Evolutionary conservation across 2,797 vertebrate species (phyloP).

Genomic region (Sternarchorhynchus goeldii): DNA sequence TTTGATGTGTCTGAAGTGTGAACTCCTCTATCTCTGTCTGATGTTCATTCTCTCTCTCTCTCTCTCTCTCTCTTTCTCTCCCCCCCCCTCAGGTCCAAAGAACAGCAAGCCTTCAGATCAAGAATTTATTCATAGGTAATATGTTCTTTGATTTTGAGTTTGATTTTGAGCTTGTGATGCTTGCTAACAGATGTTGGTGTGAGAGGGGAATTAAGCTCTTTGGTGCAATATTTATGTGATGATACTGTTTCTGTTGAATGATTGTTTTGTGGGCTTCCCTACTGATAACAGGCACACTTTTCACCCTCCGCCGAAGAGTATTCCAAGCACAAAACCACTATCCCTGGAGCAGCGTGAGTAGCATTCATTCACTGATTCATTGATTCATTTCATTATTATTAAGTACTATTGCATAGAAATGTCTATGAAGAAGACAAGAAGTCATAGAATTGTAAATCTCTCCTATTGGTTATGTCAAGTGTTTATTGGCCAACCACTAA

Average conservation of each 20-base stretch:
- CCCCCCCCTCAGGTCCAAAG: constrained; percentile 29
- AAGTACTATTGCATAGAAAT: too few relatives aligned
- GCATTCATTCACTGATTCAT: too few relatives aligned
- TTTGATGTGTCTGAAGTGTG: neutral
- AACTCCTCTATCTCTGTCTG: neutral
- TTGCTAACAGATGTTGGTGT: neutral
- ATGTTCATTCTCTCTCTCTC: neutral
- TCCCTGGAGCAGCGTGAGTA: constrained; percentile 79
- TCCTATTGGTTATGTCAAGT: too few relatives aligned
- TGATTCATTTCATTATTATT: too few relatives aligned
- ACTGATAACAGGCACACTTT: constrained; percentile 54
- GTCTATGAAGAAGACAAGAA: too few relatives aligned
- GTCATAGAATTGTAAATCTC: too few relatives aligned
- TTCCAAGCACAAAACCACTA: constrained; percentile 62
- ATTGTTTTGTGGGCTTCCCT: constrained; percentile 5
- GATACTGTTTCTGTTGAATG: neutral
- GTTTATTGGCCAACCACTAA: too few relatives aligned
- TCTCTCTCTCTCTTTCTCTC: neutral
- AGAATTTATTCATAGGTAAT: constrained; percentile 45
- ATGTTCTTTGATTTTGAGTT: constrained; percentile 7
- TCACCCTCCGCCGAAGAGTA: constrained; percentile 58
- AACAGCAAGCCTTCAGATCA: constrained; percentile 30
- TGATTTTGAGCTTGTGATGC: neutral
- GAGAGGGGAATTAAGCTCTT: neutral
- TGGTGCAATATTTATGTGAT: constrained; percentile 14